Evolutionary conservation across 2,113 vertebrate genomes (phyloP), one percentile per base, ranked within the genome.

Genomic region (Caloenas nicobarica): DNA sequence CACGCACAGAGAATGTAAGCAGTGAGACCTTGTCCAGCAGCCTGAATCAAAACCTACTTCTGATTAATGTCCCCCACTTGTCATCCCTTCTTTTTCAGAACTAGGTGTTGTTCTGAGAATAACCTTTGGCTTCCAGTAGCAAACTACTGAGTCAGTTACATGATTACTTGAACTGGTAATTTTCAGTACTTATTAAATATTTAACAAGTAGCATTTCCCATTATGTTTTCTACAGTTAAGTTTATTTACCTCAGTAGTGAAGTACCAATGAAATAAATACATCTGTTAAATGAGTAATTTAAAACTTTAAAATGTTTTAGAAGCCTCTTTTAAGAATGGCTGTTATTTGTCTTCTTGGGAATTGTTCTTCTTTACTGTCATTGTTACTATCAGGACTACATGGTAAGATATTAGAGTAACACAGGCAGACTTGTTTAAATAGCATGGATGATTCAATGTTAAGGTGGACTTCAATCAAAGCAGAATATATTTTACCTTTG

Each of bases 1-100:
- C 0, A 1, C 69, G 51, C 1, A 3, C 42, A 76, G 18, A 26
- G 44, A 68, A 36, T 33, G 3, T 8, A 44, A 51, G 42, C 2
- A 60, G 2, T 16, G 29, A 89, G 29, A 50, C 16, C 24, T 57
- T 51, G 4, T 24, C 46, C 77, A 73, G 33, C 64, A 93, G 50
- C 34, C 60, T 77, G 58, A 78, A 83, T 1, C 33, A 81, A 82
- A 92, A 28, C 8, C 24, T 15, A 12, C 9, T 36, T 46, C 48
- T 46, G 31, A 51, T 14, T 5, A 26, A 48, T 26, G 23, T 15
- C 3, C 25, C 12, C 2, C 28, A 34, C 18, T 13, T 38, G 10
- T 2, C 3, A 0, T 28, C 69, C 10, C 26, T 84, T 34, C 21
- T 58, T 48, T 77, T 78, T 70, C 78, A 87, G 21, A 56, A 34